Evolutionary conservation across 2,888 invertebrate species (phyloP), one percentile per base, ranked within the genome.

Genomic region (Agonopterix heracliana): DNA sequence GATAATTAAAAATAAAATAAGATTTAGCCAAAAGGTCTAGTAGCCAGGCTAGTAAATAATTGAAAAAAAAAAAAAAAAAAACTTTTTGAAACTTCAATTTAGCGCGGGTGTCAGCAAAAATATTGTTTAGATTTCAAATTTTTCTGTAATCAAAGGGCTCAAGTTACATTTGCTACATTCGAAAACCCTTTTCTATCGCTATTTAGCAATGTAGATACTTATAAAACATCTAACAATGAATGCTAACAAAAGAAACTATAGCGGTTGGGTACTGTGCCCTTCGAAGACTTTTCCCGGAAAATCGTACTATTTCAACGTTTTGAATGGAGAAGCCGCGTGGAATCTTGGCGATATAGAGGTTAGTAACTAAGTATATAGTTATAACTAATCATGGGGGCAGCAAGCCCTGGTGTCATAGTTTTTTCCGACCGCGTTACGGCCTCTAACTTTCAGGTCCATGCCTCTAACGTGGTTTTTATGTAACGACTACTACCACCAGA

Each of bases 261-360:
- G 56, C 55, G 73, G 66, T 47, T 85, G 85, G 85, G 61, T 78
- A 51, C 56, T 82, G 35, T 78, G 79, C 53, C 75, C 72, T 1
- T 83, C 83, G 0, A 81, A 78, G 64, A 76, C 66, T 38, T 76
- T 73, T 54, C 77, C 81, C 7, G 82, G 81, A 4, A 79, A 81
- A 61, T 76, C 67, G 54, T 85, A 83, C 54, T 84, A 81, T 56
- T 83, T 82, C 55, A 84, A 85, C 59, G 69, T 76, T 11, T 9
- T 54, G 3, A 82, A 57, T 50, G 82, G 82, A 3, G 74, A 77
- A 61, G 55, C 79, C 38, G 73, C 61, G 11, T 85, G 85, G 85
- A 63, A 65, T 57, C 48, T 71, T 7, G 61, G 57, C 44, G 78
- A 74, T 17, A 45, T 55, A 8, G 75, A 78, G 63, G 83, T 81